These are phyloP conservation scores for Argya squamiceps DNA, from an alignment of 2,797 vertebrate genomes.

Conservation along the genomic window DNA sequence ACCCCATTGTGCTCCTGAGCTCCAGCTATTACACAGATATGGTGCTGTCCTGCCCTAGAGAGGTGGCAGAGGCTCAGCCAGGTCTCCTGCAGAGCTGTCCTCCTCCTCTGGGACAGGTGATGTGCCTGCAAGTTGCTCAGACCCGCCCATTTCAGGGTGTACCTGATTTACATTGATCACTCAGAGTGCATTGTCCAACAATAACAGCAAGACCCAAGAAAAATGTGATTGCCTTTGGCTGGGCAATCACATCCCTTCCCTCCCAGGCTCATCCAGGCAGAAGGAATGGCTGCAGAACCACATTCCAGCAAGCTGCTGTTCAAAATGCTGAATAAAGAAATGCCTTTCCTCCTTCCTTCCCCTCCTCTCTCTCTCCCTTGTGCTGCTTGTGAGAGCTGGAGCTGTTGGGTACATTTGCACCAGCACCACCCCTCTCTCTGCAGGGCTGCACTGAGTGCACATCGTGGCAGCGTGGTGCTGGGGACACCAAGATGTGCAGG, in stretches of 20 bases:
- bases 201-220: neutral
- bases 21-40: neutral
- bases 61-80: neutral
- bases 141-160: fast-evolving
- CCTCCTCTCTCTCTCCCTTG: neutral
- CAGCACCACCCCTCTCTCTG: neutral
- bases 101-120: neutral
- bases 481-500: fast-evolving
- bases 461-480: fast-evolving
- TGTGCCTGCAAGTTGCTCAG: fast-evolving
- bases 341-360: neutral
- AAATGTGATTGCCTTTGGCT: neutral
- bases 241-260: neutral
- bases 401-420: neutral
- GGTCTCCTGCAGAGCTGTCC: neutral
- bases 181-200: fast-evolving
- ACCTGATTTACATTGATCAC: neutral
- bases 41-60: neutral
- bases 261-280: neutral
- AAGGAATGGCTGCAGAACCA: neutral
- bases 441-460: neutral
- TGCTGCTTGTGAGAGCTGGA: neutral
- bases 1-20: neutral
- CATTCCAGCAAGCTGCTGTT: neutral
- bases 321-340: neutral